Conservation (phyloP, 2,797 vertebrate species). For the Halcyon chelicuti region DNA sequence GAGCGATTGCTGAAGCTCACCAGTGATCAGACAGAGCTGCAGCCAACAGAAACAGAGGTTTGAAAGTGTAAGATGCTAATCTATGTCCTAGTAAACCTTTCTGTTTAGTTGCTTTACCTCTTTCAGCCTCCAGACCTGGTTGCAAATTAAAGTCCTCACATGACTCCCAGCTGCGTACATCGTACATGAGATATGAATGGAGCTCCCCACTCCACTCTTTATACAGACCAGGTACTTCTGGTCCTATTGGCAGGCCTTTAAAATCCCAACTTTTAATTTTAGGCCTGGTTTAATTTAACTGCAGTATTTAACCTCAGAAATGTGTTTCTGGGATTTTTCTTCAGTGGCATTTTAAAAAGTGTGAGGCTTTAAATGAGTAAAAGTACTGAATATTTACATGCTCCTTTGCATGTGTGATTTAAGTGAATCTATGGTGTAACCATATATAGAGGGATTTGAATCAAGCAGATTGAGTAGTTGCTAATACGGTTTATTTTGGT, state of each 20-base stretch:
- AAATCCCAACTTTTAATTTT: conserved; percentile 32
- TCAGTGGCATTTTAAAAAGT: neutral
- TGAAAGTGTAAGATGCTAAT: neutral
- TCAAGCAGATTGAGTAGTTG: neutral
- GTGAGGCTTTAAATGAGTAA: neutral
- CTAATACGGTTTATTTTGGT: neutral
- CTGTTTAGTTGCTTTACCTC: neutral
- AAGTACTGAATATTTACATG: neutral
- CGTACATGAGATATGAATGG: neutral
- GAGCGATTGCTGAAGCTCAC: neutral
- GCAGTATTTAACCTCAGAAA: neutral
- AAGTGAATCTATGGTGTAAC: neutral
- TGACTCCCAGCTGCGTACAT: neutral
- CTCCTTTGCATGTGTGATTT: neutral
- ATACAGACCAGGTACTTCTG: neutral
- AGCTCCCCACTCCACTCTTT: neutral
- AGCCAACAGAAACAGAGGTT: conserved; percentile 6
- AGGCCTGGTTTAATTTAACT: neutral
- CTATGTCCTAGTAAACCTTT: neutral
- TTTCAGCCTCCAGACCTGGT: neutral
- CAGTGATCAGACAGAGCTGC: neutral
- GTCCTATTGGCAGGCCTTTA: conserved; percentile 17
- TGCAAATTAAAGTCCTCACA: neutral
- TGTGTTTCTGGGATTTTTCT: neutral
- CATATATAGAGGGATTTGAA: neutral